A percentile compares a stretch with the other conserved stretches of the same genome.
These are phyloP conservation scores for Myzus persicae DNA, from an alignment of 1,140 invertebrate genomes.

Conservation along the genomic window DNA sequence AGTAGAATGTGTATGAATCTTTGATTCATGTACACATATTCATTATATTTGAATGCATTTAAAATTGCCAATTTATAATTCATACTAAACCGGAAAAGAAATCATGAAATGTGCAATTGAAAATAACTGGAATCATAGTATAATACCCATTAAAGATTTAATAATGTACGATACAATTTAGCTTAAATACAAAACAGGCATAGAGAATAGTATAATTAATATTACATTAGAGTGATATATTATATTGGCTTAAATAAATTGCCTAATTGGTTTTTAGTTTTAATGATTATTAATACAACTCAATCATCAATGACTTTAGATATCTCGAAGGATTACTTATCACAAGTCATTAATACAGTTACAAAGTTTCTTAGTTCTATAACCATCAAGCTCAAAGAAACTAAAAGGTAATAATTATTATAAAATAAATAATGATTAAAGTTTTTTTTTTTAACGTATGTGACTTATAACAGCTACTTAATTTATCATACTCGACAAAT, in stretches of 20 bases:
- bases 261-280: background rate
- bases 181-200: background rate
- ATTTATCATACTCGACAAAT: background rate
- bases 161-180: background rate
- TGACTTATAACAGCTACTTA: background rate
- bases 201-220: background rate
- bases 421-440: background rate
- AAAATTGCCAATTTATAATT: background rate
- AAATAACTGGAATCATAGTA: background rate
- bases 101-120: background rate
- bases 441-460: background rate
- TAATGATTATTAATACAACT: conserved; percentile 27
- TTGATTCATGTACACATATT: background rate
- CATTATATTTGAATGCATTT: background rate
- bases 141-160: background rate
- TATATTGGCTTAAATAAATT: background rate
- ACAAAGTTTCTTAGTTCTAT: background rate
- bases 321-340: background rate
- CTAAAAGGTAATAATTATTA: background rate
- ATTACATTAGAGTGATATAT: background rate
- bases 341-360: background rate
- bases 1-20: background rate
- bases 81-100: background rate
- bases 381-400: background rate
- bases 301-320: background rate